Evolutionary conservation across 2,113 vertebrate species (phyloP).

Genomic region (Microtus pennsylvanicus): DNA sequence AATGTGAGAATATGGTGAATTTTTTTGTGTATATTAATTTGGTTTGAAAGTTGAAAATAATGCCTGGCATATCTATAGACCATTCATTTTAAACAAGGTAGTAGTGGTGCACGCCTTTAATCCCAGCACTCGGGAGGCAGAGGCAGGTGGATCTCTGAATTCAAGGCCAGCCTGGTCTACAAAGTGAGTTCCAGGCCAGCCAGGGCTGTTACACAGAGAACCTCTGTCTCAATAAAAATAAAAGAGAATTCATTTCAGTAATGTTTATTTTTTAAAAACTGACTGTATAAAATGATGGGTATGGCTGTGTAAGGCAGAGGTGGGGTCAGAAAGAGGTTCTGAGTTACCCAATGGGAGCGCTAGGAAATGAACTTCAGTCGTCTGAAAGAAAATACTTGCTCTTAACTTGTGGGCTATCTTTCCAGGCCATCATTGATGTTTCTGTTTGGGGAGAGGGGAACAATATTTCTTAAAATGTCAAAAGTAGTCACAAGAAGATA

Average conservation of each 20-base stretch:
- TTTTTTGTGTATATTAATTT: background rate
- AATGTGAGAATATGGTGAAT: slow-evolving; percentile 24
- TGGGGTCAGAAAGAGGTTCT: background rate
- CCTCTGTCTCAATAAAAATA: too few relatives aligned
- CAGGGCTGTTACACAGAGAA: too few relatives aligned
- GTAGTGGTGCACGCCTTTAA: too few relatives aligned
- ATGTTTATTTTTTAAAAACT: background rate
- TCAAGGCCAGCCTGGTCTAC: too few relatives aligned
- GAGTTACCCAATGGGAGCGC: background rate
- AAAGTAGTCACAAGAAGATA: background rate
- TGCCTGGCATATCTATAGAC: background rate
- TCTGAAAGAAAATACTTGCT: background rate
- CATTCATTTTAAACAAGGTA: background rate
- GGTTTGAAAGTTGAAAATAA: slow-evolving; percentile 35
- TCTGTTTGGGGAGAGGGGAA: background rate
- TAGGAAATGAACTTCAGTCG: too few relatives aligned
- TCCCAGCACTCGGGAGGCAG: too few relatives aligned
- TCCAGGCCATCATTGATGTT: background rate
- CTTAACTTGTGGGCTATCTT: too few relatives aligned
- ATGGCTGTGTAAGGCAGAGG: background rate
- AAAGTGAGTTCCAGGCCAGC: too few relatives aligned
- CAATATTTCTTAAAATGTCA: background rate
- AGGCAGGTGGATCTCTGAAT: too few relatives aligned
- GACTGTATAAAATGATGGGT: background rate
- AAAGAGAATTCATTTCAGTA: background rate